Conservation (phyloP, 2,888 invertebrate species). For the Drosophila affinis region DNA sequence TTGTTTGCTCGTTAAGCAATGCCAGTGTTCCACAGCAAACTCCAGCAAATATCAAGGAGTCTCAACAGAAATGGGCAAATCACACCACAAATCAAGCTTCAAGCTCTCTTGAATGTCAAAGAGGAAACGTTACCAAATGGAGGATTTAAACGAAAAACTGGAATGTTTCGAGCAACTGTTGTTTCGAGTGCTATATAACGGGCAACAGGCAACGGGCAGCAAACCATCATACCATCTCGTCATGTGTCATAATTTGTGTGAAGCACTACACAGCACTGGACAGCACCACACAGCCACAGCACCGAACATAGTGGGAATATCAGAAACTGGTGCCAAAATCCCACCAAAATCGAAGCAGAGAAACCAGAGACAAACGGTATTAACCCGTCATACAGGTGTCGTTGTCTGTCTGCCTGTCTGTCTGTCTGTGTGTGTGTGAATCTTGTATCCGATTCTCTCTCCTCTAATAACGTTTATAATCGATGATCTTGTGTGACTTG, state of each 20-base stretch:
- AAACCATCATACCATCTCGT: constrained; percentile 12
- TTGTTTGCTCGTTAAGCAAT: no score
- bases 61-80: not conserved
- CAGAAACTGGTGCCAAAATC: constrained; percentile 44
- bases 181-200: constrained; percentile 27
- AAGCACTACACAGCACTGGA: constrained; percentile 10
- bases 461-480: constrained; percentile 68
- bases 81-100: constrained; percentile 10
- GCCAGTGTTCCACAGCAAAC: no score
- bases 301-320: constrained; percentile 1
- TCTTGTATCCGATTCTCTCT: constrained; percentile 32
- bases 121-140: constrained; percentile 21
- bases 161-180: constrained; percentile 27
- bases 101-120: constrained; percentile 18
- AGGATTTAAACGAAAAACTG: constrained; percentile 17
- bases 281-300: constrained; percentile 1
- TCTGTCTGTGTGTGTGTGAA: constrained; percentile 24
- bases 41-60: not conserved
- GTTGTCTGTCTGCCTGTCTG: constrained; percentile 1
- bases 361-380: constrained; percentile 46
- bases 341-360: constrained; percentile 38
- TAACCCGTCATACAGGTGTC: constrained; percentile 45
- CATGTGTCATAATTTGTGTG: constrained; percentile 46
- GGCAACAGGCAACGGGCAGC: constrained; percentile 17
- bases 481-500: constrained; percentile 72